Evolutionary conservation across 2,113 vertebrate genomes (phyloP), one percentile per base, ranked within the genome.

Genomic region (Myxocyprinus asiaticus): DNA sequence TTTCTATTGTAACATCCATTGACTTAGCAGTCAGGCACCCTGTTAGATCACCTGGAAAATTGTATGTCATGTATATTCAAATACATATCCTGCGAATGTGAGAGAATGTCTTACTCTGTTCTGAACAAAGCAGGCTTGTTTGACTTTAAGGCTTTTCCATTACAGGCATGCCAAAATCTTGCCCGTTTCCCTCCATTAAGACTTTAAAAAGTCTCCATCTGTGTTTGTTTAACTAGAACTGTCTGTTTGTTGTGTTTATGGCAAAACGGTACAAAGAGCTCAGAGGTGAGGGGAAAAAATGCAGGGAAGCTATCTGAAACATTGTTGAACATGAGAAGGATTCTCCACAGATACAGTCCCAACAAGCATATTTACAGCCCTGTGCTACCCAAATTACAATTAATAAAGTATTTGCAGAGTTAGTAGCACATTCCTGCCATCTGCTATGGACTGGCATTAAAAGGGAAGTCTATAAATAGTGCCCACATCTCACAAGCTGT

Each of bases 391-490:
- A 51, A 33, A 61, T 43, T 77, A 72, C 59, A 71, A 33, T 74
- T 67, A 75, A 14, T 22, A 58, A 77, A 77, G 61, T 63, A 11
- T 81, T 72, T 47, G 42, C 8, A 0, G 15, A 55, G 64, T 77
- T 45, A 83, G 73, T 67, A 72, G 77, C 67, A 80, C 74, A 69
- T 83, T 79, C 50, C 42, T 84, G 48, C 78, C 78, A 83, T 87
- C 82, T 86, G 83, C 66, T 81, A 62, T 45, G 77, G 33, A 17
- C 77, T 86, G 81, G 80, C 77, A 68, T 58, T 2, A 76, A 76
- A 83, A 69, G 64, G 50, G 66, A 75, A 80, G 53, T 55, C 67
- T 86, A 85, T 84, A 85, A 85, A 88, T 86, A 88, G 76, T 15
- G 10, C 70, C 48, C 55, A 62, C 71, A 77, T 12, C 59, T 78